phyloP scores from a whole-genome alignment of 2,888 invertebrate genomes.

The Drosophila helvetica region DNA sequence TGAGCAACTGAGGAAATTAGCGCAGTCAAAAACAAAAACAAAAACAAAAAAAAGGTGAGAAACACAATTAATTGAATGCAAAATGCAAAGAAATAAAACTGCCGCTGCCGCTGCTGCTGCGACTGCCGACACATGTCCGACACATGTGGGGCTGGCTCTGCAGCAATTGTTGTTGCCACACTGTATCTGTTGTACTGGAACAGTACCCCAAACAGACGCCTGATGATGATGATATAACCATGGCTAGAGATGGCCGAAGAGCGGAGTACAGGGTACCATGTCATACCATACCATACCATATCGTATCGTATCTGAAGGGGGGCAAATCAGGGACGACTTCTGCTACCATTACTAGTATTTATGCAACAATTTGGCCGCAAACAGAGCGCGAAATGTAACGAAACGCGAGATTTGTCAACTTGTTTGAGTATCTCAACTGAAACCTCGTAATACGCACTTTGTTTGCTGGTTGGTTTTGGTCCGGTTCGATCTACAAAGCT shows the following conservation, averaged over 20 bases:
- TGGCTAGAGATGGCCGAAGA: constrained; percentile 1
- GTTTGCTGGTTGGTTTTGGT: constrained; percentile 15
- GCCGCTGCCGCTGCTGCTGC: constrained; percentile 7
- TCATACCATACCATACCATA: not conserved
- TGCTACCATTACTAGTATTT: constrained; percentile 15
- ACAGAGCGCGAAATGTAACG: constrained; percentile 76
- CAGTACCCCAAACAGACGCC: constrained; percentile 36
- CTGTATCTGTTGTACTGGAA: too few species aligned
- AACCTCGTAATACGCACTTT: constrained; percentile 42
- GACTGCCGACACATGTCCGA: constrained; percentile 57
- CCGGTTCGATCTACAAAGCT: constrained; percentile 8
- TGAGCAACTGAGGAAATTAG: constrained; percentile 62
- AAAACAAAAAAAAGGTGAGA: constrained; percentile 59
- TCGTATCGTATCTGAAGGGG: constrained; percentile 1
- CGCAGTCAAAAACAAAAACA: constrained; percentile 28
- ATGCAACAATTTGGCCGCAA: constrained; percentile 70
- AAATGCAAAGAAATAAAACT: constrained; percentile 57
- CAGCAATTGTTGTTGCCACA: constrained; percentile 45
- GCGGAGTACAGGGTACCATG: not conserved
- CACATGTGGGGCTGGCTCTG: constrained; percentile 45
- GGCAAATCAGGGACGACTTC: constrained; percentile 27
- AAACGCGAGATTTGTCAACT: constrained; percentile 67
- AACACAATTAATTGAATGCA: constrained; percentile 76
- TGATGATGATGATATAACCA: constrained; percentile 61
- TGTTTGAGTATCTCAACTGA: constrained; percentile 37